Evolutionary conservation across 2,113 vertebrate species (phyloP), one percentile per base, ranked within the genome.

Genomic region (Phyllopteryx taeniolatus): DNA sequence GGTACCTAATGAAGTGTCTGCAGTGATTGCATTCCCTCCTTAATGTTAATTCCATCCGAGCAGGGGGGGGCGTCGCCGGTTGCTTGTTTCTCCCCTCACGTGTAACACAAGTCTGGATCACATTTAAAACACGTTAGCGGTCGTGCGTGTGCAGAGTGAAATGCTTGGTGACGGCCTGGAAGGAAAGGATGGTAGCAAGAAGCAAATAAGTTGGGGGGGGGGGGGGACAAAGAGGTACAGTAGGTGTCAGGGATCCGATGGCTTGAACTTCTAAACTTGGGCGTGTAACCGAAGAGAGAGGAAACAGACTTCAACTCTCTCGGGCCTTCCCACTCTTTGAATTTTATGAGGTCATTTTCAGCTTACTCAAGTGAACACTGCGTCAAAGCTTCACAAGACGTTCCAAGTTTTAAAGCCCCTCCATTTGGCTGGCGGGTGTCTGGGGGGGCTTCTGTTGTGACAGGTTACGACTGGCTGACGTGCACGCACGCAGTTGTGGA

Each of bases 51-150:
- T 79, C 51, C 49, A 1, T 27, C 31, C 46, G 43, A 68, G 72
- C 56, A 76, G 85, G 78, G 70, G 70, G 82, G 59, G 81, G 75
- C 83, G 81, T 77, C 79, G 82, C 80, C 65, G 71, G 79, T 75
- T 59, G 73, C 78, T 73, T 61, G 79, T 89, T 92, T 90, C 88
- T 17, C 88, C 87, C 87, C 86, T 79, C 79, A 79, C 92, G 85
- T 88, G 81, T 93, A 92, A 90, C 90, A 81, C 93, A 91, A 90
- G 91, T 94, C 95, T 97, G 95, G 94, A 95, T 96, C 93, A 92
- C 92, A 97, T 97, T 96, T 95, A 95, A 96, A 95, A 94, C 94
- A 95, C 94, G 95, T 93, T 94, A 80, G 86, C 90, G 82, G 90
- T 87, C 60, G 76, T 73, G 86, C 35, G 67, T 83, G 76, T 67